Evolutionary conservation across 2,797 vertebrate species (phyloP).

Genomic region (Periparus ater): DNA sequence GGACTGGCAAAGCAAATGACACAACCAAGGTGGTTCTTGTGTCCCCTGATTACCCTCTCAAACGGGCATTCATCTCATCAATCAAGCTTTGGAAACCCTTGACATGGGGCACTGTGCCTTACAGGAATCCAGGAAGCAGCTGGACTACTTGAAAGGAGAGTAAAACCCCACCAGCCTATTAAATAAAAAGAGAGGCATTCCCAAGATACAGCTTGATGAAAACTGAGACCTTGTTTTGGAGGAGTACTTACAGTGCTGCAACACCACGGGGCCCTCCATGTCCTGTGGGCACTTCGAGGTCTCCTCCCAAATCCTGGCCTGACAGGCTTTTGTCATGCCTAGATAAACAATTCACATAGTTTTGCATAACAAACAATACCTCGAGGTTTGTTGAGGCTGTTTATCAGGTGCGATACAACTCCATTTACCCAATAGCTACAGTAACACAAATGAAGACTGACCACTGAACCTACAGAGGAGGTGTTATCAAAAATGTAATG

Average conservation of each 20-base stretch:
- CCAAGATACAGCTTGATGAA: background rate
- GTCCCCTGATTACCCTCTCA: rapidly evolving
- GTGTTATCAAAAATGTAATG: background rate
- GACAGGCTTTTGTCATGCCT: background rate
- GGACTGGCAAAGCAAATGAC: background rate
- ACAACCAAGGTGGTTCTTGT: rapidly evolving
- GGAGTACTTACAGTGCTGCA: background rate
- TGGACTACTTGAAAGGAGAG: background rate
- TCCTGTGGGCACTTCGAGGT: rapidly evolving
- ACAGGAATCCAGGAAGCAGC: background rate
- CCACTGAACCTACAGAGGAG: background rate
- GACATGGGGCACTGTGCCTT: background rate
- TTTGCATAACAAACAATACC: background rate
- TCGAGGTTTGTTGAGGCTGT: background rate
- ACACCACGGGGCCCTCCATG: rapidly evolving
- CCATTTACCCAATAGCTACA: background rate
- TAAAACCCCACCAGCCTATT: background rate
- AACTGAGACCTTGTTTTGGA: background rate
- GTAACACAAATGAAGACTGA: background rate
- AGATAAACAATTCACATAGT: background rate
- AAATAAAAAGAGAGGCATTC: background rate
- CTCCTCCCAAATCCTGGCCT: background rate
- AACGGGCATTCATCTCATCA: background rate
- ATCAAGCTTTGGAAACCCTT: background rate
- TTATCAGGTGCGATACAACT: background rate